Conservation (phyloP, 2,113 vertebrate species). For the Leptodactylus fuscus region DNA sequence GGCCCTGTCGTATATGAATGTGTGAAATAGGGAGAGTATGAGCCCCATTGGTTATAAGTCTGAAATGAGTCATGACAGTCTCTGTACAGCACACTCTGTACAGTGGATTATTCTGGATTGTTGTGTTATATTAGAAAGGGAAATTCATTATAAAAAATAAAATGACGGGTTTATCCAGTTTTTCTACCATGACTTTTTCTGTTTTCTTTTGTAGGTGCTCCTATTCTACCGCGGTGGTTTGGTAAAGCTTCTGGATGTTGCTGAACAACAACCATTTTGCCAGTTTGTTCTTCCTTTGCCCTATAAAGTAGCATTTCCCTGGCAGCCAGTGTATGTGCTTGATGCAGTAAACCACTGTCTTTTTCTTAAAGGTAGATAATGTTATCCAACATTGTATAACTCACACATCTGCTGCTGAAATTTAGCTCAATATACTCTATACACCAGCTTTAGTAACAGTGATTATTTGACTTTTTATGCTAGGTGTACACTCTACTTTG, state of each 20-base stretch:
- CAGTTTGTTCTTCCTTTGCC: conserved; percentile 71
- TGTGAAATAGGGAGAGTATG: too few relatives aligned
- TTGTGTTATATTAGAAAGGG: too few relatives aligned
- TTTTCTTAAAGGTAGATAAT: conserved; percentile 77
- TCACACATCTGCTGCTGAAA: not conserved
- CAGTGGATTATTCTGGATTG: too few relatives aligned
- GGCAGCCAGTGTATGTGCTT: conserved; percentile 78
- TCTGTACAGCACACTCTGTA: too few relatives aligned
- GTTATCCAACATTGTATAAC: not conserved
- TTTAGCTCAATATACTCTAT: not conserved
- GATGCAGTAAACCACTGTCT: conserved; percentile 70
- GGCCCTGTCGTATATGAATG: too few relatives aligned
- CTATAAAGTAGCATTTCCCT: conserved; percentile 66
- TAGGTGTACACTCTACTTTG: not conserved
- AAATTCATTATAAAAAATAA: too few relatives aligned
- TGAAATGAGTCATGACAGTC: too few relatives aligned
- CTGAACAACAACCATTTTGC: conserved; percentile 68
- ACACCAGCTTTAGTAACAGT: not conserved
- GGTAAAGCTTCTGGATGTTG: conserved; percentile 76
- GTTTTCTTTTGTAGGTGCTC: conserved; percentile 72
- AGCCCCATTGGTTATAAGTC: too few relatives aligned
- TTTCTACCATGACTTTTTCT: too few relatives aligned
- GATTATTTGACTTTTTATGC: not conserved
- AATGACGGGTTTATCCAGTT: too few relatives aligned
- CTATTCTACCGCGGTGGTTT: conserved; percentile 76